Evolutionary conservation across 2,888 invertebrate species (phyloP), one percentile per base, ranked within the genome.

Genomic region (Patella pellucida): DNA sequence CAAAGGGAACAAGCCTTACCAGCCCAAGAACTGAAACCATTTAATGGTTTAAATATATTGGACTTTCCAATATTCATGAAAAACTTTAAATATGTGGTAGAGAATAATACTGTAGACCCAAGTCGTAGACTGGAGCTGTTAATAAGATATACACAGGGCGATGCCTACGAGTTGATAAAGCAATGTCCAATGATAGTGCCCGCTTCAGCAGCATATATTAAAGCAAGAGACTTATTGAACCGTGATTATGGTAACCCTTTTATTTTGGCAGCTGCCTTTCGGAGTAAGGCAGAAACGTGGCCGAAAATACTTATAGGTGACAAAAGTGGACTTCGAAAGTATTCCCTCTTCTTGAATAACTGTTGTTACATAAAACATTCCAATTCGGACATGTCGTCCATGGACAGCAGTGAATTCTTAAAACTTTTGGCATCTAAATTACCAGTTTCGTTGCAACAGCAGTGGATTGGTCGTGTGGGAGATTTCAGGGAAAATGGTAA

Each of bases 81-180:
- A 16, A 56, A 56, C 56, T 56, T 56, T 12, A 56, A 56, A 56
- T 56, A 56, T 56, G 56, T 56, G 19, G 56, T 56, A 19, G 56
- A 0, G 19, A 19, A 56, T 12, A 56, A 56, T n/a, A 56, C 56
- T 56, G 56, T n/a, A 56, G 56, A 56, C 19, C 56, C 56, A 56
- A 19, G n/a, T 56, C 16, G 56, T 16, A 56, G 56, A 19, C 56
- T 56, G 19, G 56, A 56, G 15, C 56, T 56, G 19, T 56, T 56
- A 56, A 5, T 56, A 19, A 56, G 19, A 56, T 56, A 56, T 56
- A 56, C 56, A 19, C 16, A 56, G 16, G 56, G n/a, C 15, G 56
- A 56, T 56, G 56, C 56, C n/a, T 56, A 56, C 19, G 56, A 56
- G 19, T 19, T 56, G n/a, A 56, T 56, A 56, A 56, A 56, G 56